A percentile compares a stretch with the other conserved stretches of the same genome.
Evolutionary conservation across 2,797 vertebrate genomes (phyloP).

Genomic region (Centroberyx gerrardi): DNA sequence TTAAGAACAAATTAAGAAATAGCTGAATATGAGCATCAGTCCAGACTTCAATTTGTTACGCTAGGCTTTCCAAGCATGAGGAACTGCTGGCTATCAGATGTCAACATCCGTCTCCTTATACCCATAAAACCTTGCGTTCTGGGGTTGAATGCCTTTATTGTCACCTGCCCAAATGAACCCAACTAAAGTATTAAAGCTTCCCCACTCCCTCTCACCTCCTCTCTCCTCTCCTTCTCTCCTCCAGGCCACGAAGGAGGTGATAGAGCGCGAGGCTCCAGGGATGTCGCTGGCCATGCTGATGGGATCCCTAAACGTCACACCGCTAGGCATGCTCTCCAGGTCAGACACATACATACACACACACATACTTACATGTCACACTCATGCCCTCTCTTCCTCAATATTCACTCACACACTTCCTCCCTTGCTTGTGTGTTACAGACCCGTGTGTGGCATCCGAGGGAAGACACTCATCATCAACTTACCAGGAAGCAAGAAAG

Average conservation of each 20-base stretch:
- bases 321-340: conserved; percentile 98
- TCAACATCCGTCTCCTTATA: too few species aligned
- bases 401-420: not conserved
- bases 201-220: not conserved
- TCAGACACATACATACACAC: conserved; percentile 31
- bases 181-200: not conserved
- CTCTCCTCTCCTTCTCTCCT: conserved; percentile 42
- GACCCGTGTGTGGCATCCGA: conserved; percentile 97
- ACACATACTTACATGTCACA: not conserved
- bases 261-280: conserved; percentile 98
- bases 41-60: too few species aligned
- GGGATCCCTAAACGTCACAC: conserved; percentile 99
- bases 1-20: too few species aligned
- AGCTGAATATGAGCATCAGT: too few species aligned
- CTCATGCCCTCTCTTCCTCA: not conserved
- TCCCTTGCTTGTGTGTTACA: conserved; percentile 75
- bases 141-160: too few species aligned
- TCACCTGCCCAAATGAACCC: not conserved
- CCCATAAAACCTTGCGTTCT: too few species aligned
- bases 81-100: too few species aligned
- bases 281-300: conserved; percentile 99
- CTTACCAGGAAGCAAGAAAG: conserved; percentile 99
- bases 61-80: too few species aligned
- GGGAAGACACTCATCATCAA: conserved; percentile 99
- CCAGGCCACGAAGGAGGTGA: conserved; percentile 99